phyloP scores from a whole-genome alignment of 2,888 invertebrate genomes.

The Sympetrum striolatum region DNA sequence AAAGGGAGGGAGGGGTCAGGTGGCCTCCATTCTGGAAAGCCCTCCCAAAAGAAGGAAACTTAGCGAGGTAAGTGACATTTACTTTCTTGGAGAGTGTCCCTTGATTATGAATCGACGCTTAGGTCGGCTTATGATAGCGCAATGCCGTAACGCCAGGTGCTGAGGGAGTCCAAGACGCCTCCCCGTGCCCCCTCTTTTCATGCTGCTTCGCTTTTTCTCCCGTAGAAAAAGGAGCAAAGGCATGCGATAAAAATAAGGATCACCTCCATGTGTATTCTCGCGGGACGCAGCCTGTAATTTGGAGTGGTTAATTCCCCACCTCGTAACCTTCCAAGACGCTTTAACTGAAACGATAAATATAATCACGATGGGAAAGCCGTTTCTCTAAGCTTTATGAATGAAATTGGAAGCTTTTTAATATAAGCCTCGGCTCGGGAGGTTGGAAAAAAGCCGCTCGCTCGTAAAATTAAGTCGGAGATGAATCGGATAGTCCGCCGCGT shows the following conservation, averaged over 20 bases:
- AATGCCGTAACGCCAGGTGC: background rate
- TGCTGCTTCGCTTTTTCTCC: background rate
- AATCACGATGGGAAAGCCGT: background rate
- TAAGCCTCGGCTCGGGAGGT: background rate
- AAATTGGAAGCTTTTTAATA: background rate
- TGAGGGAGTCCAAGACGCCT: background rate
- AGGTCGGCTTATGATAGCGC: background rate
- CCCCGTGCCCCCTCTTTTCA: background rate
- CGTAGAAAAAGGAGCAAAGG: background rate
- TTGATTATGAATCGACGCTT: background rate
- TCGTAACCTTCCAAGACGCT: constrained; percentile 1
- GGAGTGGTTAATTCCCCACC: background rate
- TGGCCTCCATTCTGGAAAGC: background rate
- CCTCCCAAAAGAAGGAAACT: background rate
- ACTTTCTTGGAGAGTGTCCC: background rate
- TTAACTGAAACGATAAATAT: constrained; percentile 26
- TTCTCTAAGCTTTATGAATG: background rate
- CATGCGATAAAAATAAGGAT: background rate
- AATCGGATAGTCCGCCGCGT: background rate
- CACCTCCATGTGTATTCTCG: background rate
- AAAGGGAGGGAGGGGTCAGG: background rate
- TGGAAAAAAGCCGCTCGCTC: background rate
- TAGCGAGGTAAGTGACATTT: background rate
- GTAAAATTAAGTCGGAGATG: background rate
- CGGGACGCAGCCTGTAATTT: constrained; percentile 16